Percentiles rank a stretch among this genome's conserved stretches.
Evolutionary conservation across 2,888 invertebrate species (phyloP).

Genomic region (Morpho helenor): DNA sequence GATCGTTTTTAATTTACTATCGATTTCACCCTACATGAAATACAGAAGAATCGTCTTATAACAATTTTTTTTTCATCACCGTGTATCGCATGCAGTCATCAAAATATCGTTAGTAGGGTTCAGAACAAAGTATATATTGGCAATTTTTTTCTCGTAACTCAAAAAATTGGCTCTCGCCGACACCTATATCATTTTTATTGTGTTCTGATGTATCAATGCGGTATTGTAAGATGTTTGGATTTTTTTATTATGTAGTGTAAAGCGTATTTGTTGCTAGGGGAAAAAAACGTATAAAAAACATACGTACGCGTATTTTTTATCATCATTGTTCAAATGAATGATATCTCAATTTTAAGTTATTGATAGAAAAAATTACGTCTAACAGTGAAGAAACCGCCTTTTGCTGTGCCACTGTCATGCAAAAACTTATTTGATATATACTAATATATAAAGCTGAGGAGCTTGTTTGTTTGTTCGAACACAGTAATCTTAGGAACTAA

Average conservation of each 20-base stretch:
- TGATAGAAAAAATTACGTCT: neutral
- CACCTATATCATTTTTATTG: slow-evolving; percentile 45
- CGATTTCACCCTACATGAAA: slow-evolving; percentile 13
- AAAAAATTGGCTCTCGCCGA: slow-evolving; percentile 47
- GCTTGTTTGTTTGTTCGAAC: no score
- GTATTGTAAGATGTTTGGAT: slow-evolving; percentile 28
- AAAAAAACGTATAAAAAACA: neutral
- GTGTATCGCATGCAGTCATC: slow-evolving; percentile 57
- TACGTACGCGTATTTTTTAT: neutral
- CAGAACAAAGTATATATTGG: slow-evolving; percentile 57
- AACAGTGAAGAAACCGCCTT: no score
- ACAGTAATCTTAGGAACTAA: no score
- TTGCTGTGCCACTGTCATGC: no score
- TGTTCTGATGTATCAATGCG: slow-evolving; percentile 43
- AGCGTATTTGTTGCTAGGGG: slow-evolving; percentile 10
- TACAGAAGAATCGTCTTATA: slow-evolving; percentile 36
- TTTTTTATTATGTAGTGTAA: slow-evolving; percentile 26
- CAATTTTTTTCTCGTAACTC: slow-evolving; percentile 69
- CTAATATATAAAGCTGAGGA: no score
- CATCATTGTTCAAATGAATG: slow-evolving; percentile 3
- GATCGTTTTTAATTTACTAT: no score
- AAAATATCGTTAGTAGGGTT: slow-evolving; percentile 67
- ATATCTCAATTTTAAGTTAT: slow-evolving; percentile 8
- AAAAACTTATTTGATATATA: no score
- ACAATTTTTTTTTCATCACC: slow-evolving; percentile 57